Conservation (phyloP, 2,797 vertebrate species). For the Sus cebifrons region DNA sequence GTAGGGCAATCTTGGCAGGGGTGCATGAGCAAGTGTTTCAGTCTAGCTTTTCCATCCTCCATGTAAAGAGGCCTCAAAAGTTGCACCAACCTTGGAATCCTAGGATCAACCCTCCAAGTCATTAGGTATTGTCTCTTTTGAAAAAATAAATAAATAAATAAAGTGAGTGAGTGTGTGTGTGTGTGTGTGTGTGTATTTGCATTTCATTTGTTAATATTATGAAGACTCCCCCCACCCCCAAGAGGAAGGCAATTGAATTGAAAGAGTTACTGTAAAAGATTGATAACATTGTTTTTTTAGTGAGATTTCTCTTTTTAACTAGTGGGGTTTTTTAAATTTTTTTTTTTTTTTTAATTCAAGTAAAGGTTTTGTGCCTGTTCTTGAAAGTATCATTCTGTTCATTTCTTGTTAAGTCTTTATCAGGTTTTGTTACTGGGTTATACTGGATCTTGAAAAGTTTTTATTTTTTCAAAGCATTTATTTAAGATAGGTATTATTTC, state of each 20-base stretch:
- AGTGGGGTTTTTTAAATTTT: too few species aligned
- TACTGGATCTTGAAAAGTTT: neutral
- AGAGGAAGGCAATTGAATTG: too few species aligned
- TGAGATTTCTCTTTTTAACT: too few species aligned
- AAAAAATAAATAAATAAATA: too few species aligned
- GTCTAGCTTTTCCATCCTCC: neutral
- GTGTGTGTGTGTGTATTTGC: neutral
- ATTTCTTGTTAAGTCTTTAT: slow-evolving; percentile 11
- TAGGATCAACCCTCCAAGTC: neutral
- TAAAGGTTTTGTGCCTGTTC: slow-evolving; percentile 11
- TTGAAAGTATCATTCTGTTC: neutral
- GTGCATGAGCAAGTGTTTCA: neutral
- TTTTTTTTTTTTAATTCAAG: too few species aligned
- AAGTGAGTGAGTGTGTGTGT: too few species aligned
- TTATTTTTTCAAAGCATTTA: neutral
- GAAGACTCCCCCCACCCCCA: neutral
- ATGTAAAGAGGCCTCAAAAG: neutral
- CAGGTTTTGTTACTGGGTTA: neutral
- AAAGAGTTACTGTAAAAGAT: too few species aligned
- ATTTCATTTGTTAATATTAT: slow-evolving; percentile 45
- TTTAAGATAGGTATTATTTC: slow-evolving; percentile 21
- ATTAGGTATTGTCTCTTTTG: neutral
- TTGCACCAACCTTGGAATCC: neutral
- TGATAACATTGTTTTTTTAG: too few species aligned
- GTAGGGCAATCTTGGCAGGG: neutral